Evolutionary conservation across 1,140 invertebrate genomes (phyloP), one percentile per base, ranked within the genome.

Genomic region (Drosophila ficusphila): DNA sequence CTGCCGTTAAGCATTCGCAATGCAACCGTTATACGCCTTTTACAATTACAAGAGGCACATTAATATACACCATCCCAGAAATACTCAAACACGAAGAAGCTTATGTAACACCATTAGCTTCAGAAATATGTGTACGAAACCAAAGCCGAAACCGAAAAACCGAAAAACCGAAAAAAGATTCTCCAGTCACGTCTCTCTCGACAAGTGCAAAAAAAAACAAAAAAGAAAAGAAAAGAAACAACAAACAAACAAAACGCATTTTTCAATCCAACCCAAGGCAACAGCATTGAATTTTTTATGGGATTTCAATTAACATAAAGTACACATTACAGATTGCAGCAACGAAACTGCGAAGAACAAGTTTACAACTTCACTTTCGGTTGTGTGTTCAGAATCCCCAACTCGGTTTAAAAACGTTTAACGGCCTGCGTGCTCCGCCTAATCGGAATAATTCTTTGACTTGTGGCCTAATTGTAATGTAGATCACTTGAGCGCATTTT

Each of bases 261-360:
- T 65, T 65, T 64, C n/a, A 67, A 41, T 51, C 58, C 61, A 34
- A 36, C 34, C 34, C 62, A 68, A 68, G 64, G 64, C 61, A 52
- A 67, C 12, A 67, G 14, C 61, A 68, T 68, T 67, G 62, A 67
- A 41, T 67, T 58, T 34, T 57, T 42, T 39, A 21, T 68, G 46
- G 12, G 65, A 33, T 39, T 69, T 69, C 62, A 56, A 69, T 56
- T 56, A 68, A 69, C 62, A 69, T 47, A 69, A 34, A 33, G 23
- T 49, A 49, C 44, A 39, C 48, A 68, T 36, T 34, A 44, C 44
- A 69, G n/a, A n/a, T n/a, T n/a, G 7, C 18, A 70, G 39, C 57
- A 48, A 29, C 41, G n/a, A n/a, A 19, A 23, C 16, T 18, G 12
- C 19, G 57, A 8, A 49, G 47, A 72, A 60, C 68, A 44, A 70